Evolutionary conservation across 2,113 vertebrate genomes (phyloP), one percentile per base, ranked within the genome.

Genomic region (Cyrtonyx montezumae): DNA sequence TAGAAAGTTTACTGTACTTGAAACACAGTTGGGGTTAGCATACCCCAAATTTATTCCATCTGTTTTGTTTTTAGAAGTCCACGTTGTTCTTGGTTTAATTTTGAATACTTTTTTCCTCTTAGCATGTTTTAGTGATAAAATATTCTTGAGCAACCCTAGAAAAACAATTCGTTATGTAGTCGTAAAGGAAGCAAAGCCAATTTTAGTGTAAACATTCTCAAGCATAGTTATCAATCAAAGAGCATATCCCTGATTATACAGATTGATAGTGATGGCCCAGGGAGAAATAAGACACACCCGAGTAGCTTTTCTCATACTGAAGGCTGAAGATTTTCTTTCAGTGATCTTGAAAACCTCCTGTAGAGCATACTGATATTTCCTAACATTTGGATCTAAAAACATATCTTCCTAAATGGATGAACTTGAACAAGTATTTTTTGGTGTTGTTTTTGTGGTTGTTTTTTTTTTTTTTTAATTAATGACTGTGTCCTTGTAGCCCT

Each of bases 41-140:
- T 85, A 80, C 56, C 71, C 90, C 48, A 88, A 94, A 91, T 91
- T 80, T 80, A 80, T 91, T 87, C 94, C 81, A 84, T 96, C 89
- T 95, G 89, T 13, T 91, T 93, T 82, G 42, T 13, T 71, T 92
- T 92, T 63, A 20, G 92, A 94, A 88, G 81, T 78, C 76, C 26
- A 1, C 83, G 68, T 91, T 92, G 55, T 79, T 95, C 87, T 91
- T 88, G 25, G 63, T 93, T 92, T 87, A 69, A 80, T 89, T 85
- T 71, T 75, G 67, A 92, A 74, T 74, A 73, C 17, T 91, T 36
- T 94, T 73, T 91, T 85, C 71, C 42, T 92, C 46, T 59, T 92
- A 49, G 45, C 3, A 0, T 94, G 49, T 89, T 74, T 79, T 40
- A 92, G 78, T 48, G 71, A 92, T 70, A 91, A 95, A 92, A 70